Evolutionary conservation across 2,113 vertebrate genomes (phyloP).

Genomic region (Chaetura pelagica): DNA sequence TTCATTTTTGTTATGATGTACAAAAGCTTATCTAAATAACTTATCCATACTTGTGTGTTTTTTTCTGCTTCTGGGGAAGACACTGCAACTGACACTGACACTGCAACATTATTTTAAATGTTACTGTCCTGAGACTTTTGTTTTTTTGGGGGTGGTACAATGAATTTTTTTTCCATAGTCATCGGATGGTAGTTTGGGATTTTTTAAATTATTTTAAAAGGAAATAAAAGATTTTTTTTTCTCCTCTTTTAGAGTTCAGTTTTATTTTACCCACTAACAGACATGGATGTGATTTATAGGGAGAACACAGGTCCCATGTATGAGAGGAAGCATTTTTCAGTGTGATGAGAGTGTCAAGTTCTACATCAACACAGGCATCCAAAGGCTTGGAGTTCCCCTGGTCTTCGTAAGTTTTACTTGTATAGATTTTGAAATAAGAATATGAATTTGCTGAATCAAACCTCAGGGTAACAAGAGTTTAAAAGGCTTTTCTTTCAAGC

Average conservation of each 20-base stretch:
- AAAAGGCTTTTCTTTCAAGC: background rate
- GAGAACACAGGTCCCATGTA: background rate
- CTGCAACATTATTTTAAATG: background rate
- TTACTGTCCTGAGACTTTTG: background rate
- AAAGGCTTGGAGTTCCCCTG: background rate
- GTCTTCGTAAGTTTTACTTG: background rate
- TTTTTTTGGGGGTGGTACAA: background rate
- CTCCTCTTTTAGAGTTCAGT: background rate
- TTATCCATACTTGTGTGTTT: background rate
- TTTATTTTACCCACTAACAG: background rate
- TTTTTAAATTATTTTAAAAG: background rate
- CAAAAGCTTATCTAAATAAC: background rate
- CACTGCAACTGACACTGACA: background rate
- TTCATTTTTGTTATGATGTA: background rate
- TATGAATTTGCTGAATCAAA: background rate
- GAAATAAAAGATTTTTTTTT: background rate
- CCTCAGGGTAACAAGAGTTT: background rate
- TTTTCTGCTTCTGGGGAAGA: background rate
- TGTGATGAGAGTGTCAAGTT: background rate
- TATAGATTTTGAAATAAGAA: background rate
- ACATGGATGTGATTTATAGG: background rate
- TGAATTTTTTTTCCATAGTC: background rate
- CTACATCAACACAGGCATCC: background rate
- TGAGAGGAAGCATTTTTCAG: background rate
- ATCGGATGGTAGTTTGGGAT: background rate